phyloP scores from a whole-genome alignment of 2,113 vertebrate species.

The Indicator maculatus region DNA sequence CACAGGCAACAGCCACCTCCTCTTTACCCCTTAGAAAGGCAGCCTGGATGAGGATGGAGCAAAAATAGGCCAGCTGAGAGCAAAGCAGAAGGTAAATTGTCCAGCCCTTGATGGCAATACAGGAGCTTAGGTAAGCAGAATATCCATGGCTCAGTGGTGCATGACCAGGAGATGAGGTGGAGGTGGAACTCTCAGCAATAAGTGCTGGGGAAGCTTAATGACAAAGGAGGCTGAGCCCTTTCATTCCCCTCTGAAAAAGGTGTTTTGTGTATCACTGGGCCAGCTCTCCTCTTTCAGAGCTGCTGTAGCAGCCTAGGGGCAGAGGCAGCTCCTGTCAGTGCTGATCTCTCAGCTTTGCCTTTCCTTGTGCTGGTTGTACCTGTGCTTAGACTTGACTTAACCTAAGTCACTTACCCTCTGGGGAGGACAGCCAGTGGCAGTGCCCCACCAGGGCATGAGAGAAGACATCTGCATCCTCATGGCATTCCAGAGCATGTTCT shows the following conservation, averaged over 20 bases:
- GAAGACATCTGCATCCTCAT: fast-evolving
- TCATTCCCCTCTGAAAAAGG: background rate
- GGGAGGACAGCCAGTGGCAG: background rate
- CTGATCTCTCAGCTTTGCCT: background rate
- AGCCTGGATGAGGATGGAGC: background rate
- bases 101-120: background rate
- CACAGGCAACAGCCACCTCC: fast-evolving
- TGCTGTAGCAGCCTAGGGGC: fast-evolving
- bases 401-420: fast-evolving
- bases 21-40: background rate
- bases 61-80: background rate
- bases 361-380: background rate
- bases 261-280: background rate
- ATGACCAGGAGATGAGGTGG: background rate
- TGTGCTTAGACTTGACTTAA: fast-evolving
- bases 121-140: background rate
- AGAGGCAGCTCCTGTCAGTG: background rate
- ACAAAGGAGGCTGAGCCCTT: background rate
- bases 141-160: background rate
- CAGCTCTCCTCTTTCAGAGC: background rate
- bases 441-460: background rate
- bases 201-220: background rate
- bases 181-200: background rate
- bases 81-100: background rate
- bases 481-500: background rate